phyloP scores from a whole-genome alignment of 2,888 invertebrate species.

The Morpho helenor region DNA sequence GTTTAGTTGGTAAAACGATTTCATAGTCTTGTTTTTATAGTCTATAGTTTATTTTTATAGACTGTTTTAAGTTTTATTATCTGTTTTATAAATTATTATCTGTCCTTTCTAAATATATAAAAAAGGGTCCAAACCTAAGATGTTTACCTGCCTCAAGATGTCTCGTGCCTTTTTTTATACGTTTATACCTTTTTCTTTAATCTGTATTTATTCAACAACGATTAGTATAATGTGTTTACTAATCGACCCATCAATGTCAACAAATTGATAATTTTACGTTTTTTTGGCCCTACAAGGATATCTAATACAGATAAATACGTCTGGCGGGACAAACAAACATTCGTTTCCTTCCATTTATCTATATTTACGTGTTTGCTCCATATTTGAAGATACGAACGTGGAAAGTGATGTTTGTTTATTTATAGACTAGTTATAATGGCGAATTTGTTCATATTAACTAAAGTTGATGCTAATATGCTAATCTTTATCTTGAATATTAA shows the following conservation, averaged over 20 bases:
- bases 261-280: conserved; percentile 14
- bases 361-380: conserved; percentile 12
- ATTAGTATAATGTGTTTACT: conserved; percentile 12
- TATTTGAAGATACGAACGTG: conserved; percentile 6
- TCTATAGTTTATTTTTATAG: too few relatives aligned
- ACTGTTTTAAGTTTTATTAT: too few relatives aligned
- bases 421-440: too few relatives aligned
- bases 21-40: too few relatives aligned
- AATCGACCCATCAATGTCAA: conserved; percentile 11
- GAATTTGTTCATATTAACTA: too few relatives aligned
- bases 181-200: conserved; percentile 1
- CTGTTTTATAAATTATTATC: too few relatives aligned
- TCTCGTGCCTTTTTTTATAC: conserved; percentile 4
- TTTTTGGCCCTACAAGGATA: conserved; percentile 17
- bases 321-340: conserved; percentile 17
- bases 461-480: too few relatives aligned
- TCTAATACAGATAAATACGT: conserved; percentile 15
- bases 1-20: too few relatives aligned
- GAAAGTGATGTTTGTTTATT: neutral
- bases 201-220: conserved; percentile 12
- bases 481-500: too few relatives aligned
- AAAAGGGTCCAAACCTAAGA: too few relatives aligned
- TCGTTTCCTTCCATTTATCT: conserved; percentile 27
- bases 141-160: conserved; percentile 4
- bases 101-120: too few relatives aligned